A percentile compares a stretch with the other conserved stretches of the same genome.
phyloP scores from a whole-genome alignment of 2,113 vertebrate species.

The Entelurus aequoreus region DNA sequence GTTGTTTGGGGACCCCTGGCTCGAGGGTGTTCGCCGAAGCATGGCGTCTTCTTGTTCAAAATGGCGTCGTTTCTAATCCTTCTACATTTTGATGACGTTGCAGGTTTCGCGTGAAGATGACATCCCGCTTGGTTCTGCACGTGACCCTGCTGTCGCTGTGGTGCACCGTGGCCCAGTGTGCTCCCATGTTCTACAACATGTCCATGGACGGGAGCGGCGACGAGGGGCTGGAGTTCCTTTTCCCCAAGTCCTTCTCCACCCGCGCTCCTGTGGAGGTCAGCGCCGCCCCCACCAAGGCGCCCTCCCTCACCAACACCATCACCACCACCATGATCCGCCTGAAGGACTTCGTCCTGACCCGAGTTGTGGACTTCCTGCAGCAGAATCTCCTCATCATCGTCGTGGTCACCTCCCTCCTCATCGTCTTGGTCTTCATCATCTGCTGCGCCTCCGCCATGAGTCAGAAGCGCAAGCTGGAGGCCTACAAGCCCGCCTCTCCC shows the following conservation, averaged over 20 bases:
- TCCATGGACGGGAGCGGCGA: constrained; percentile 71
- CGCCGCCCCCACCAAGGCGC: constrained; percentile 32
- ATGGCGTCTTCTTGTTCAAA: too few relatives aligned
- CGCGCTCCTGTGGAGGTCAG: constrained; percentile 21
- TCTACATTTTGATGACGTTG: constrained; percentile 20
- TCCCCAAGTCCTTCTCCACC: constrained; percentile 59
- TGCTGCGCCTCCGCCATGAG: constrained; percentile 85
- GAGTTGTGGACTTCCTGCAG: constrained; percentile 85
- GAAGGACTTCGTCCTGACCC: constrained; percentile 74
- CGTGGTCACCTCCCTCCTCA: constrained; percentile 83
- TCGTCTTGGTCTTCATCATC: constrained; percentile 86
- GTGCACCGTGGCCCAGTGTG: not conserved
- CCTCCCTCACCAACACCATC: constrained; percentile 68
- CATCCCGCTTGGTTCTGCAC: constrained; percentile 26
- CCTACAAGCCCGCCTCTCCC: constrained; percentile 84
- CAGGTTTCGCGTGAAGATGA: constrained; percentile 60
- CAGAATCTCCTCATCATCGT: constrained; percentile 85
- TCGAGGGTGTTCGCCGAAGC: too few relatives aligned
- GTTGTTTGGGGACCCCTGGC: too few relatives aligned
- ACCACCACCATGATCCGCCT: constrained; percentile 75
- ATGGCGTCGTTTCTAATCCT: too few relatives aligned
- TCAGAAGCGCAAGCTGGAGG: constrained; percentile 87
- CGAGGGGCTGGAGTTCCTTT: constrained; percentile 72
- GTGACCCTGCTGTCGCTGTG: constrained; percentile 60
- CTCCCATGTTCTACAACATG: constrained; percentile 62